Conservation (phyloP, 2,888 invertebrate species). For the Drosophila atripex region DNA sequence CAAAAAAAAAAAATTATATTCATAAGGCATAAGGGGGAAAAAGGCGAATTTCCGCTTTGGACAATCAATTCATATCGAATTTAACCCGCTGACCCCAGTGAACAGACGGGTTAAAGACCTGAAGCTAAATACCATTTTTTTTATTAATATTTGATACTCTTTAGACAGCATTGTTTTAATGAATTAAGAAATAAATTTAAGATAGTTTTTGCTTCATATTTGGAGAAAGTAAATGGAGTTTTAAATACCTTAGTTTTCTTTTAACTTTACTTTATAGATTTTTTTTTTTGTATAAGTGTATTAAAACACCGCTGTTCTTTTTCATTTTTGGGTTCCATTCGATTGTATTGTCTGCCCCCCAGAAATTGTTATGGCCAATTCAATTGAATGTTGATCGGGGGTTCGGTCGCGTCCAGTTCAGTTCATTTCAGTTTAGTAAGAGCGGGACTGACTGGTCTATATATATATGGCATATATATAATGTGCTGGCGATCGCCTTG, state of each 20-base stretch:
- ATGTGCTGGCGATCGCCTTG: constrained; percentile 55
- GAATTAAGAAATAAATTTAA: too few species aligned
- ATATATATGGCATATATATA: constrained; percentile 18
- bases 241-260: constrained; percentile 21
- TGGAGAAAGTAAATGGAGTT: too few species aligned
- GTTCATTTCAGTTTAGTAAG: constrained; percentile 17
- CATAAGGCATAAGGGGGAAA: neutral
- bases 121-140: constrained; percentile 70
- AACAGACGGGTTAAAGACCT: constrained; percentile 54
- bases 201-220: too few species aligned
- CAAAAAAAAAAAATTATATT: constrained; percentile 1
- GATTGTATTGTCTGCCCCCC: constrained; percentile 20
- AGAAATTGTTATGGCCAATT: constrained; percentile 38
- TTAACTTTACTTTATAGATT: too few species aligned
- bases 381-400: constrained; percentile 45
- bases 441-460: constrained; percentile 20
- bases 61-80: constrained; percentile 76
- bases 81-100: constrained; percentile 68
- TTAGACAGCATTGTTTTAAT: neutral
- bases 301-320: neutral
- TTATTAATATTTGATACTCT: neutral
- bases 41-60: constrained; percentile 27
- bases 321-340: constrained; percentile 18
- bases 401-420: constrained; percentile 20
- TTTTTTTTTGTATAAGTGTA: constrained; percentile 5